Evolutionary conservation across 2,797 vertebrate genomes (phyloP).

Genomic region (Aulostomus chinensis): DNA sequence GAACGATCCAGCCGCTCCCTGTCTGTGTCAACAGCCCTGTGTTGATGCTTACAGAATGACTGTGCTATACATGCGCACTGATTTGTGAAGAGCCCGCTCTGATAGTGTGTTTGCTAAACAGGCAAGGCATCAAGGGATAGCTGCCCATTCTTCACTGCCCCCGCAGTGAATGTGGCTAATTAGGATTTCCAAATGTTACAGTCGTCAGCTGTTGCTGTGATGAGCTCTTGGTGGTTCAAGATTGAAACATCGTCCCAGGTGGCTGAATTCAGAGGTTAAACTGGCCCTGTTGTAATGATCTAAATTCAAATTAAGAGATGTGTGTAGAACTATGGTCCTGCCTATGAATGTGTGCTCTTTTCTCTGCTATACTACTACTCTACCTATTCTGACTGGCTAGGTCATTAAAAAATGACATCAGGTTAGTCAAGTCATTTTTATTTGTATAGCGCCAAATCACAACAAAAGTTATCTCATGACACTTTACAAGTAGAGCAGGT

Average conservation of each 20-base stretch:
- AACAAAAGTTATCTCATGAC: too few relatives aligned
- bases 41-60: slow-evolving; percentile 77
- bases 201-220: slow-evolving; percentile 64
- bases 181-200: slow-evolving; percentile 66
- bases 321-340: neutral
- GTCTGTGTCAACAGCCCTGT: slow-evolving; percentile 75
- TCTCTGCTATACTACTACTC: too few relatives aligned
- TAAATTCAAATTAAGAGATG: slow-evolving; percentile 12
- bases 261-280: slow-evolving; percentile 15
- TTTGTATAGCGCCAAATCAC: too few relatives aligned
- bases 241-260: slow-evolving; percentile 27
- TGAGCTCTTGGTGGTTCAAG: slow-evolving; percentile 23
- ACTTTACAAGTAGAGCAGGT: too few relatives aligned
- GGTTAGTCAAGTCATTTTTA: too few relatives aligned
- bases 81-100: slow-evolving; percentile 79
- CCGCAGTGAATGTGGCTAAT: slow-evolving; percentile 71
- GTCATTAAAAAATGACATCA: too few relatives aligned
- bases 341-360: too few relatives aligned
- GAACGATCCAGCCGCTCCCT: slow-evolving; percentile 59
- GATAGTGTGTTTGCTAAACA: slow-evolving; percentile 81
- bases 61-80: slow-evolving; percentile 80
- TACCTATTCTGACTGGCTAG: too few relatives aligned
- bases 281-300: neutral
- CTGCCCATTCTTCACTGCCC: slow-evolving; percentile 70
- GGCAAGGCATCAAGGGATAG: slow-evolving; percentile 72